Evolutionary conservation across 1,140 invertebrate species (phyloP).

Genomic region (Thaumatotibia leucotreta): DNA sequence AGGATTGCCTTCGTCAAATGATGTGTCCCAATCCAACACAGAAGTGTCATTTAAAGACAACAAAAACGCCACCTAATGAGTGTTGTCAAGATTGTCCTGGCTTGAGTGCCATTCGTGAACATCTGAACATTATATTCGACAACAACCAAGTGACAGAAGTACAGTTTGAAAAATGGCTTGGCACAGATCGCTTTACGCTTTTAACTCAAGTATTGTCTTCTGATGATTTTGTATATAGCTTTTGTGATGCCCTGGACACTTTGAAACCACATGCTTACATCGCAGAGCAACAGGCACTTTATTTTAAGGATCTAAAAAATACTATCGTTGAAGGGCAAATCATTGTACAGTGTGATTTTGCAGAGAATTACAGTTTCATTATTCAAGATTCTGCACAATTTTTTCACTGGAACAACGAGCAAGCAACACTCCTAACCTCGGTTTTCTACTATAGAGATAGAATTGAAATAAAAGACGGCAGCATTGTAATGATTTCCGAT

Average conservation of each 20-base stretch:
- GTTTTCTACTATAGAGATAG: no score
- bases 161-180: constrained; percentile 20
- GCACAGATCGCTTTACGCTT: constrained; percentile 22
- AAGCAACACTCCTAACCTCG: no score
- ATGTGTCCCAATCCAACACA: background rate
- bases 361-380: no score
- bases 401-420: no score
- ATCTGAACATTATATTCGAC: constrained; percentile 17
- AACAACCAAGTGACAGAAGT: constrained; percentile 24
- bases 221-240: constrained; percentile 19
- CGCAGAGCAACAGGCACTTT: constrained; percentile 12
- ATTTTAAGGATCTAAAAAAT: background rate
- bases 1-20: background rate
- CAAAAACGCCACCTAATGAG: no score
- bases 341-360: no score
- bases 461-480: no score
- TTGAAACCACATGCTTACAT: constrained; percentile 21
- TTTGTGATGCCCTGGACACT: constrained; percentile 16
- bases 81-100: no score
- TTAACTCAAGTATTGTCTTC: constrained; percentile 15
- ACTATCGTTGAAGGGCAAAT: no score
- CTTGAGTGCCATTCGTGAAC: constrained; percentile 15
- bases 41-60: no score
- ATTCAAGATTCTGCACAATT: no score
- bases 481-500: no score